These are phyloP conservation scores for Acanthosepion pharaonis DNA, from an alignment of 2,888 invertebrate genomes.

Conservation along the genomic window DNA sequence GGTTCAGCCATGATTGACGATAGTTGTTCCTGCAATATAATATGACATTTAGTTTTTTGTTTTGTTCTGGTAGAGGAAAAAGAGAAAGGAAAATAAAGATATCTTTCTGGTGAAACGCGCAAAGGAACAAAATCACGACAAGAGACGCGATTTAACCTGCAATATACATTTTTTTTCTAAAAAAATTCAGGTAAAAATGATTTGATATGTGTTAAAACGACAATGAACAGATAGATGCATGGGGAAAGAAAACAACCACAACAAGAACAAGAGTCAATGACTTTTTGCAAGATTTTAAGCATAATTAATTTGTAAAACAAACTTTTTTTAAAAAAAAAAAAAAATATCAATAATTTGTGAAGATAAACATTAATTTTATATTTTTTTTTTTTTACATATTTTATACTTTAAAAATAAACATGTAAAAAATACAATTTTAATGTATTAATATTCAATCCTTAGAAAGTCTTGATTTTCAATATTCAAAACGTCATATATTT, in stretches of 20 bases:
- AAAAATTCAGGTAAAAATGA: not conserved
- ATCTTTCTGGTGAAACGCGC: not conserved
- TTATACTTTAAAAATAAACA: no score
- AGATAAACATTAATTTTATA: not conserved
- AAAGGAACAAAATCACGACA: not conserved
- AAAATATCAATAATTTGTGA: not conserved
- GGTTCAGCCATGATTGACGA: not conserved
- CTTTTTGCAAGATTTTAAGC: not conserved
- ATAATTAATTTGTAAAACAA: not conserved
- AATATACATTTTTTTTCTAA: not conserved
- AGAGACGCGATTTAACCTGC: not conserved
- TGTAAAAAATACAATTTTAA: no score
- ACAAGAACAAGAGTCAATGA: not conserved
- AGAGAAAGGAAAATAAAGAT: no score
- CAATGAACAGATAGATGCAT: not conserved
- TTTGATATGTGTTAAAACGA: not conserved
- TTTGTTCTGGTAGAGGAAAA: not conserved
- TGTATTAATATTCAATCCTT: no score
- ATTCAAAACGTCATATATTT: no score
- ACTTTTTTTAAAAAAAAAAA: not conserved
- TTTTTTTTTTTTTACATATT: no score
- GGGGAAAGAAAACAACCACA: not conserved
- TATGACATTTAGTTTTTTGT: not conserved
- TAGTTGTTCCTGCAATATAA: not conserved
- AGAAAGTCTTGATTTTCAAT: no score